phyloP scores from a whole-genome alignment of 2,797 vertebrate genomes.

The Pseudocheirus occidentalis region DNA sequence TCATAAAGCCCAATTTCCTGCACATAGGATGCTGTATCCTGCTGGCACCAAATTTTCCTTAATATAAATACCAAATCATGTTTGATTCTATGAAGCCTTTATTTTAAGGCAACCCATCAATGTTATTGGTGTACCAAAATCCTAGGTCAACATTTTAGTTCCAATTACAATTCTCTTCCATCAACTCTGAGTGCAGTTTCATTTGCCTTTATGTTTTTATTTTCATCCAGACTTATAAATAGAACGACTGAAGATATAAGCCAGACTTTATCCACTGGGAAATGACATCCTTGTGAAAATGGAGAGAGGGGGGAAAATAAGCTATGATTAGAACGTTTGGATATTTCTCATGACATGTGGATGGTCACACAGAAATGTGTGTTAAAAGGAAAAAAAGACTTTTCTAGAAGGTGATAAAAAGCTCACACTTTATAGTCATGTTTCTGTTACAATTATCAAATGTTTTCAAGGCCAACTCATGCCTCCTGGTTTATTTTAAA shows the following conservation, averaged over 20 bases:
- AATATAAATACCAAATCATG: conserved; percentile 46
- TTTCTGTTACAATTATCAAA: conserved; percentile 17
- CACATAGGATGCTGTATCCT: background rate
- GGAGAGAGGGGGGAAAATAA: conserved; percentile 13
- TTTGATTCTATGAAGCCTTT: conserved; percentile 60
- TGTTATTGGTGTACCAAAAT: conserved; percentile 5
- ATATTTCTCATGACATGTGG: conserved; percentile 38
- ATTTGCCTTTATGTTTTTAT: conserved; percentile 43
- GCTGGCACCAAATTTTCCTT: conserved; percentile 45
- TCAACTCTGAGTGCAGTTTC: conserved; percentile 28
- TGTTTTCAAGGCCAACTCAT: conserved; percentile 50
- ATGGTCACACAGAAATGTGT: conserved; percentile 41
- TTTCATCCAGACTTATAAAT: conserved; percentile 34
- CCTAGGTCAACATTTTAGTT: conserved; percentile 31
- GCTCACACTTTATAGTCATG: background rate
- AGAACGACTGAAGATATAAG: conserved; percentile 31
- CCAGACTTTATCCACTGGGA: conserved; percentile 29
- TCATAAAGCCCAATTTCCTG: conserved; percentile 72
- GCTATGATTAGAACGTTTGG: conserved; percentile 2
- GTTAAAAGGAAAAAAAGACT: background rate
- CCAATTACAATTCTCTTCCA: conserved; percentile 52
- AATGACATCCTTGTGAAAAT: conserved; percentile 31
- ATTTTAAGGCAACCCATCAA: conserved; percentile 46
- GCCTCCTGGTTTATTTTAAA: conserved; percentile 45
- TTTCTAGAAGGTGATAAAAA: background rate